Conservation (phyloP, 2,888 invertebrate species). For the Tetrapedia diversipes region DNA sequence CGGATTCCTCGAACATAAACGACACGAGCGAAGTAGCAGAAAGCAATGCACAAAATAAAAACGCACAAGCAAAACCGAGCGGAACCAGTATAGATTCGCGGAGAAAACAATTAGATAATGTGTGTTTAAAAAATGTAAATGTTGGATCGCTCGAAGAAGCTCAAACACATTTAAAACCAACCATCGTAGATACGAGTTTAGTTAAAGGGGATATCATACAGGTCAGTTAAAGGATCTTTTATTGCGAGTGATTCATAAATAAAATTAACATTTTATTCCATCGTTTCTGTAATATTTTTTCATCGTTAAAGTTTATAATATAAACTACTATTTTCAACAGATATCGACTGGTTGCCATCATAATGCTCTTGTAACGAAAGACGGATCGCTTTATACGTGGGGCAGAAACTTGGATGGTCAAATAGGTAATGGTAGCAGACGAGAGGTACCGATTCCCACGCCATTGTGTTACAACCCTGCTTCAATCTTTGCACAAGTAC, state of each 20-base stretch:
- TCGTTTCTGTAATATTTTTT: not conserved
- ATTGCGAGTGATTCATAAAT: not conserved
- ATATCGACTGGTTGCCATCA: conserved; percentile 92
- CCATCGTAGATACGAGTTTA: conserved; percentile 86
- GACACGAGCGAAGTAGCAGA: conserved; percentile 30
- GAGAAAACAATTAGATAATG: conserved; percentile 47
- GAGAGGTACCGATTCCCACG: conserved; percentile 85
- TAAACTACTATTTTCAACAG: conserved; percentile 50
- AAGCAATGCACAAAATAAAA: conserved; percentile 31
- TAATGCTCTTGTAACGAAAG: conserved; percentile 88
- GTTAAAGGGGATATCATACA: conserved; percentile 87
- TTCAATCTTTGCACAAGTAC: conserved; percentile 74
- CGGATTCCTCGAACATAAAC: conserved; percentile 26
- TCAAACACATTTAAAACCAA: conserved; percentile 85
- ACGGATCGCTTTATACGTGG: conserved; percentile 91
- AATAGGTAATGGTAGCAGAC: conserved; percentile 89
- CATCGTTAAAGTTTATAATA: not conserved
- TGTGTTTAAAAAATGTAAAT: conserved; percentile 61
- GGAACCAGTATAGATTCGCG: conserved; percentile 25
- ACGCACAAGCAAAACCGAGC: conserved; percentile 32
- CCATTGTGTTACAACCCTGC: conserved; percentile 84
- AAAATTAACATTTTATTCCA: not conserved
- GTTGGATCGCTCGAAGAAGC: conserved; percentile 73
- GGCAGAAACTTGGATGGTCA: conserved; percentile 96
- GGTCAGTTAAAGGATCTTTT: conserved; percentile 80